These are phyloP conservation scores for Sylvia borin DNA, from an alignment of 2,797 vertebrate species.

Conservation along the genomic window DNA sequence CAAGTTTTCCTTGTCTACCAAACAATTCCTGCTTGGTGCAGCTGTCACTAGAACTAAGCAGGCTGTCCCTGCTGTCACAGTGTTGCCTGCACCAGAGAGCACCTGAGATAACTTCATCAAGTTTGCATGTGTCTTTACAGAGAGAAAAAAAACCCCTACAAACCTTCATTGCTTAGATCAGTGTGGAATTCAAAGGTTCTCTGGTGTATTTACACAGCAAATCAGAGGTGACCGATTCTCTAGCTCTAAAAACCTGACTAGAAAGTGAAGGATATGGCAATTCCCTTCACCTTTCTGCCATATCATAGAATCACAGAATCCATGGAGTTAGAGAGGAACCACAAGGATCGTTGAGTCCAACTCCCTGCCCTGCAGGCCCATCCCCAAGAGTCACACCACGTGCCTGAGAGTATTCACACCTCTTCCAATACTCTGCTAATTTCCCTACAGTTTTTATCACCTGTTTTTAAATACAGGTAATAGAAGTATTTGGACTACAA, in stretches of 20 bases:
- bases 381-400: not conserved
- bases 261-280: not conserved
- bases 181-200: not conserved
- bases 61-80: not conserved
- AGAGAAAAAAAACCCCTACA: not conserved
- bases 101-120: not conserved
- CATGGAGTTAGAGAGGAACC: not conserved
- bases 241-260: not conserved
- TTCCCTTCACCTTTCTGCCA: not conserved
- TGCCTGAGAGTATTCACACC: not conserved
- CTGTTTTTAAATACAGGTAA: not conserved
- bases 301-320: not conserved
- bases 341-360: not conserved
- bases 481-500: not conserved
- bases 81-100: not conserved
- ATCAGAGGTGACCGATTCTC: not conserved
- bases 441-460: constrained; percentile 10
- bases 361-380: not conserved
- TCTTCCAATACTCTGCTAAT: not conserved
- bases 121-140: not conserved
- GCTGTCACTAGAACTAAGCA: not conserved
- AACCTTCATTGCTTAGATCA: not conserved
- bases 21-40: not conserved
- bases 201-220: not conserved
- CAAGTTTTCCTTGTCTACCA: not conserved